Percentiles rank a stretch among this genome's conserved stretches.
These are phyloP conservation scores for Lutraria rhynchaena DNA, from an alignment of 1,140 invertebrate species.

Conservation along the genomic window DNA sequence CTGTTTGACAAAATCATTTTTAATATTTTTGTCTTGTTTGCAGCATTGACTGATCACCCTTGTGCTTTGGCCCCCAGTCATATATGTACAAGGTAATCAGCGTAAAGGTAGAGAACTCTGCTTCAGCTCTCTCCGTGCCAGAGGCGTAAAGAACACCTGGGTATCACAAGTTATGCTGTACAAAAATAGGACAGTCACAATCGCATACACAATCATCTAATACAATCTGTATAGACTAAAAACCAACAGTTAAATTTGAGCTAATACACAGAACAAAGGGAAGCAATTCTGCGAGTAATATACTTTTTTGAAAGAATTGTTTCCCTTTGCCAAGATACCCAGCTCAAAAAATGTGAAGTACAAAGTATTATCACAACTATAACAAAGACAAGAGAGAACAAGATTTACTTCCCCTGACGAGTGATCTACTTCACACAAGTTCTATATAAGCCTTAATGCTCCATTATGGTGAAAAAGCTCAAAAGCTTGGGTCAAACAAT, in stretches of 20 bases:
- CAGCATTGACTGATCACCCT: conserved; percentile 61
- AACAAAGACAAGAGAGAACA: conserved; percentile 57
- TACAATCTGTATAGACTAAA: conserved; percentile 65
- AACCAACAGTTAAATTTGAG: conserved; percentile 62
- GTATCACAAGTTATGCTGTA: conserved; percentile 69
- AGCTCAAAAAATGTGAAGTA: conserved; percentile 31
- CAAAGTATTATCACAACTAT: conserved; percentile 58
- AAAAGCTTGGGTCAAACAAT: background rate
- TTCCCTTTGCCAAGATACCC: background rate
- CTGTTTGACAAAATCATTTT: conserved; percentile 62
- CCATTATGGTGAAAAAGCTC: conserved; percentile 27
- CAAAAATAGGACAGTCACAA: conserved; percentile 70
- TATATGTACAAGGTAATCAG: conserved; percentile 61
- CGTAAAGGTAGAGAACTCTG: conserved; percentile 34
- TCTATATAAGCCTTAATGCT: conserved; percentile 36
- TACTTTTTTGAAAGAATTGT: conserved; percentile 19
- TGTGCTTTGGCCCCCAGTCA: conserved; percentile 59
- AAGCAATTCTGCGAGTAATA: conserved; percentile 44
- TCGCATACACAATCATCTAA: conserved; percentile 64
- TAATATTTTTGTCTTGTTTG: conserved; percentile 60
- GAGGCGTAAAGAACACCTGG: conserved; percentile 58
- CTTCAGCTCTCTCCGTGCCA: conserved; percentile 25
- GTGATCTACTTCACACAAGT: conserved; percentile 48
- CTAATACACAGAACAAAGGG: conserved; percentile 59
- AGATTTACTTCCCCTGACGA: conserved; percentile 43